phyloP scores from a whole-genome alignment of 2,113 vertebrate species.

The Syngnathus typhle region DNA sequence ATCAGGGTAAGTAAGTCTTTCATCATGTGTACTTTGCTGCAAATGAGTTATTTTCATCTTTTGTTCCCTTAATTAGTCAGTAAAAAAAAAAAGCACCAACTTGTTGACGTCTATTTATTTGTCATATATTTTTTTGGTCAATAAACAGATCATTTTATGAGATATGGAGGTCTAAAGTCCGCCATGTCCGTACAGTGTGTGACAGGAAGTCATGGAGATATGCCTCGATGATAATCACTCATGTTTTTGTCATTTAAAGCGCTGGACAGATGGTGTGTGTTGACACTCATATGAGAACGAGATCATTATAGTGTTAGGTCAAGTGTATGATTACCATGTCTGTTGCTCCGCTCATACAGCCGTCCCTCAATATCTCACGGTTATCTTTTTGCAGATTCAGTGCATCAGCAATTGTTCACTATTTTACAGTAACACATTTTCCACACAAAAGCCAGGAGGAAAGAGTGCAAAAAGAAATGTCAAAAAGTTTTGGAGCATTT shows the following conservation, averaged over 20 bases:
- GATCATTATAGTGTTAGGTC: not conserved
- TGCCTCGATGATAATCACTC: conserved; percentile 52
- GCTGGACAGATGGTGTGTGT: conserved; percentile 22
- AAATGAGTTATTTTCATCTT: conserved; percentile 1
- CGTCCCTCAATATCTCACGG: no score
- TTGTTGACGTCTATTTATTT: not conserved
- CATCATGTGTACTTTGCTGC: not conserved
- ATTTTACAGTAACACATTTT: no score
- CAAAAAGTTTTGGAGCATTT: no score
- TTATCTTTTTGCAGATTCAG: no score
- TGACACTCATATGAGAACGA: conserved; percentile 4
- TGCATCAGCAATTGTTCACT: no score
- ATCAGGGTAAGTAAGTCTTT: conserved; percentile 88
- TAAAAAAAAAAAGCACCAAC: not conserved
- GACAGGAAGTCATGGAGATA: conserved; percentile 53
- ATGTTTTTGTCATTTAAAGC: not conserved
- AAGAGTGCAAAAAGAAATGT: no score
- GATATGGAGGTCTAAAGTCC: conserved; percentile 53
- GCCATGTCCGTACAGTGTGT: conserved; percentile 50
- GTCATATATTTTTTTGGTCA: conserved; percentile 28
- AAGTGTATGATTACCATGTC: conserved; percentile 1
- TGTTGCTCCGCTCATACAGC: not conserved
- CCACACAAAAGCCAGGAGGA: no score
- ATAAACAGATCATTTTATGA: conserved; percentile 37
- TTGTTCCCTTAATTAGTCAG: not conserved